Percentiles rank a stretch among this genome's conserved stretches.
Conservation (phyloP, 2,113 vertebrate genomes). For the Coryphaenoides rupestris region DNA sequence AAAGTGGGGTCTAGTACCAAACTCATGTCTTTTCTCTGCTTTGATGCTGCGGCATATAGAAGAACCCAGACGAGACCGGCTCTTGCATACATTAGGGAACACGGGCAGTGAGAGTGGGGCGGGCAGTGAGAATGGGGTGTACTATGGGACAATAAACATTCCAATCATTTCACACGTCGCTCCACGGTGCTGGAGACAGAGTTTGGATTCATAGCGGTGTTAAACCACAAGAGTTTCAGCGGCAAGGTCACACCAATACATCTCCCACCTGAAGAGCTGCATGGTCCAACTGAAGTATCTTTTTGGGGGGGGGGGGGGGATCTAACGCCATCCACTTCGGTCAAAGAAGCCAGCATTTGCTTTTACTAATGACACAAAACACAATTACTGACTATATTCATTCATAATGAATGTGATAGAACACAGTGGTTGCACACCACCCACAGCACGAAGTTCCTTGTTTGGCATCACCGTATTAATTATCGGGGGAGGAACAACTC, state of each 20-base stretch:
- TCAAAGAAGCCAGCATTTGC: no score
- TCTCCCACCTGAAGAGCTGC: no score
- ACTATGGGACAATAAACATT: neutral
- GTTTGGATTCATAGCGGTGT: neutral
- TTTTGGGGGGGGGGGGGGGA: no score
- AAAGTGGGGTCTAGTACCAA: no score
- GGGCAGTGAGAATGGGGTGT: neutral
- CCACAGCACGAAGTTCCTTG: neutral
- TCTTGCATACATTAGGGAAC: slow-evolving; percentile 10
- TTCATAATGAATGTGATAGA: no score
- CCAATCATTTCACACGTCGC: neutral
- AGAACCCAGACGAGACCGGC: slow-evolving; percentile 12
- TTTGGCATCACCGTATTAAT: neutral
- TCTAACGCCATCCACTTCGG: no score
- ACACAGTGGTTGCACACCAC: no score
- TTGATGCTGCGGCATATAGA: neutral
- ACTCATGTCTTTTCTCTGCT: neutral
- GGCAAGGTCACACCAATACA: neutral
- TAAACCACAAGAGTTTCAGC: neutral
- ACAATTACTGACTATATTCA: no score
- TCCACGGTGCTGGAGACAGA: neutral
- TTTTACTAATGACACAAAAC: no score
- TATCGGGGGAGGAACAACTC: neutral
- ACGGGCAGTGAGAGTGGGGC: slow-evolving; percentile 7
- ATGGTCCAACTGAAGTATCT: no score